Evolutionary conservation across 92 coral and sea anemone species (phyloP), one percentile per base, ranked within the genome.

Genomic region (Phenganax subtilis): DNA sequence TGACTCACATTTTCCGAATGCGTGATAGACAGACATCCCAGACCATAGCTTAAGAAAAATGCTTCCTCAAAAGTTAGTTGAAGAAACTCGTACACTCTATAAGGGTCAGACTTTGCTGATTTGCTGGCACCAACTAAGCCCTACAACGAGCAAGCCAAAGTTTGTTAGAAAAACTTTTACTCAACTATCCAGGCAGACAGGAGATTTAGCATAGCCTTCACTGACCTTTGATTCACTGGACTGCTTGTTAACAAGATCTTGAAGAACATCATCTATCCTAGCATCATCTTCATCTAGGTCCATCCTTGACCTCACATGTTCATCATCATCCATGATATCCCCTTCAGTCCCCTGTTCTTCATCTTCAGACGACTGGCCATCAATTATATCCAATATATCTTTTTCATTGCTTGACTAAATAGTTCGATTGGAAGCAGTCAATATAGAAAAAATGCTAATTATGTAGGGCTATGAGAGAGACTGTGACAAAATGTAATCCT

Each of bases 61-160:
- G 97, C 97, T 96, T 93, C 97, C 87, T 93, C 97, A 20, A 93
- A 84, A 67, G 91, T 89, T 78, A 93, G 86, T 60, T 91, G 98
- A 51, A 93, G 87, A 74, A 91, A 96, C 72, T 93, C 98, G 84
- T 69, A 91, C 6, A 93, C 93, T 65, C 85, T 89, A 81, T 91
- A 93, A 2, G 98, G 97, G 62, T 93, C 98, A 20, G 69, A 85
- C 59, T 81, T 90, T 67, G 62, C 81, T 5, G 54, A 29, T 62
- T 82, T 86, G 10, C 56, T 73, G 7, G 86, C 31, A 54, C 65
- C 55, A 27, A 20, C 80, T 6, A 66, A 51, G 29, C 51, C 82
- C 82, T 78, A 55, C 1, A 55, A 57, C 7, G n/a, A 20, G 65
- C 27, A 59, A 59, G n/a, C 27, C 27, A 14, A 20, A 14, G 3